Conservation (phyloP, 2,888 invertebrate genomes). For the Acronicta aceris region DNA sequence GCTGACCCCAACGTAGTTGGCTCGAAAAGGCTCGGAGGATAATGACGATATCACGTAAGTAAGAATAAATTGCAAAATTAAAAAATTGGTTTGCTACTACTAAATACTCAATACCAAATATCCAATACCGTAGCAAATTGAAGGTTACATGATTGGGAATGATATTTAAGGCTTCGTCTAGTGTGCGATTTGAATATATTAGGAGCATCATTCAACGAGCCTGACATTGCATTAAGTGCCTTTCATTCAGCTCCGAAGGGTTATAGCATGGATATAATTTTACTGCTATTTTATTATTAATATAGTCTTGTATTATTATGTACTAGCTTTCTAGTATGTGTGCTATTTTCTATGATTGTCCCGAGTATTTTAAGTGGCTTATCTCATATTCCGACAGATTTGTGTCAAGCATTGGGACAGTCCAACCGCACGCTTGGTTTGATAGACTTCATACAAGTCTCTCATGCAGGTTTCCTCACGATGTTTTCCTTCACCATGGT, state of each 20-base stretch:
- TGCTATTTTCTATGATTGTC: constrained; percentile 1
- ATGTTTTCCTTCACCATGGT: too few species aligned
- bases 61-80: constrained; percentile 26
- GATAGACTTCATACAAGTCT: too few species aligned
- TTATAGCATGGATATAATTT: constrained; percentile 42
- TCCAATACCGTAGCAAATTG: constrained; percentile 45
- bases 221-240: constrained; percentile 38
- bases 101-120: constrained; percentile 35
- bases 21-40: background rate
- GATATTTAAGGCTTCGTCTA: constrained; percentile 23
- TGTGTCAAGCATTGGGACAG: too few species aligned
- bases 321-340: constrained; percentile 1
- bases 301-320: constrained; percentile 34
- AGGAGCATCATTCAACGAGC: constrained; percentile 34
- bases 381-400: too few species aligned
- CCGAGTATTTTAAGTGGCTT: too few species aligned
- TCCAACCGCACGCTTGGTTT: too few species aligned
- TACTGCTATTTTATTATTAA: constrained; percentile 40
- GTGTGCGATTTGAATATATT: constrained; percentile 43
- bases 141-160: constrained; percentile 46
- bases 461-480: too few species aligned
- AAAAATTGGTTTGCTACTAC: constrained; percentile 41
- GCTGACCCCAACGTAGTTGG: too few species aligned
- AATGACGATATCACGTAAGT: constrained; percentile 23
- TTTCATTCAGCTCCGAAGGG: constrained; percentile 40